Conservation (phyloP, 2,888 invertebrate genomes). For the Agonopterix alstromeriana region DNA sequence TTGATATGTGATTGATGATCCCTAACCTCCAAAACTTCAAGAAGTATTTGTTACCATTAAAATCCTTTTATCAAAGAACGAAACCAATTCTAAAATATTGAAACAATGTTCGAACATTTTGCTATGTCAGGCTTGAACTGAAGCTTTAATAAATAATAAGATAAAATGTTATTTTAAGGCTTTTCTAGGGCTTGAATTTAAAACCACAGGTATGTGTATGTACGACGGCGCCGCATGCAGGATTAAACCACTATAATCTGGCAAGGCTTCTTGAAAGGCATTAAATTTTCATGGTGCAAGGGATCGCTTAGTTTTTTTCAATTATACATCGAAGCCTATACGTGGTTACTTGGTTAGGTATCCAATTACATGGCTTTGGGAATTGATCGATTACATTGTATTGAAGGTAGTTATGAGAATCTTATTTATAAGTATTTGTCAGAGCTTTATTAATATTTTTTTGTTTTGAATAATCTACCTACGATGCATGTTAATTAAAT, state of each 20-base stretch:
- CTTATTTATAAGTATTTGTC: no score
- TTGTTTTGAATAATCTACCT: no score
- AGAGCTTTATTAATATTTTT: no score
- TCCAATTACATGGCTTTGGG: slow-evolving; percentile 31
- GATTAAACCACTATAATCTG: slow-evolving; percentile 46
- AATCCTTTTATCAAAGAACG: no score
- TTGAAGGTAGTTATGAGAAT: no score
- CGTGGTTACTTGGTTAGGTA: slow-evolving; percentile 24
- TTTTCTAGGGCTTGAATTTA: slow-evolving; percentile 23
- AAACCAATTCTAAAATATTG: no score
- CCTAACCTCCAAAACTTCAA: no score
- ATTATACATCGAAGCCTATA: slow-evolving; percentile 43
- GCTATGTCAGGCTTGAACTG: no score
- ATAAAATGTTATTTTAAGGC: not conserved
- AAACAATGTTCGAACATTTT: no score
- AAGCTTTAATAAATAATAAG: not conserved
- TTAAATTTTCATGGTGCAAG: slow-evolving; percentile 42
- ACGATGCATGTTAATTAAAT: no score
- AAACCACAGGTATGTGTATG: slow-evolving; percentile 25
- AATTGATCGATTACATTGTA: slow-evolving; percentile 10
- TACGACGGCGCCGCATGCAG: slow-evolving; percentile 18
- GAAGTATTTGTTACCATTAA: no score
- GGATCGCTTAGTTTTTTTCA: slow-evolving; percentile 35
- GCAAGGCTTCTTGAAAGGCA: slow-evolving; percentile 51
- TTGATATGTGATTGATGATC: no score